Conservation (phyloP, 2,888 invertebrate species). For the Aleiodes testaceus region DNA sequence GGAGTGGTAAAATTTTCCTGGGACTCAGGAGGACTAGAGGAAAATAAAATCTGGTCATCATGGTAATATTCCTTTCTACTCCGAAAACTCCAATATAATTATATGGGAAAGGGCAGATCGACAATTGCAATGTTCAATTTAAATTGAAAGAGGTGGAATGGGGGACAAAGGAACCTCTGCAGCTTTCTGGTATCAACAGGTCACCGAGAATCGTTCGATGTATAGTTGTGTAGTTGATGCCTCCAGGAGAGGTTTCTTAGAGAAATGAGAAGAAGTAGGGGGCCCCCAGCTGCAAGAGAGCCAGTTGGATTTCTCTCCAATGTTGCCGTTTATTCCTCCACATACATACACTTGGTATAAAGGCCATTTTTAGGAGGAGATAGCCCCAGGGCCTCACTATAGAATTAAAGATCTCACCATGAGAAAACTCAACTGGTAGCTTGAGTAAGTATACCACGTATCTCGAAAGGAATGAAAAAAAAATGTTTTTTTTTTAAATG, state of each 20-base stretch:
- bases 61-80: too few relatives aligned
- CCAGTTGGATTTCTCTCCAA: conserved; percentile 25
- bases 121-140: too few relatives aligned
- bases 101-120: too few relatives aligned
- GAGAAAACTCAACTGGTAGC: too few relatives aligned
- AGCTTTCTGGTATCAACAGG: too few relatives aligned
- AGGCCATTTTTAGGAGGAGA: conserved; percentile 27
- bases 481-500: background rate
- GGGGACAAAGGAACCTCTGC: too few relatives aligned
- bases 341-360: conserved; percentile 1
- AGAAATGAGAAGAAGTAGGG: conserved; percentile 19
- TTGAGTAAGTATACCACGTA: background rate
- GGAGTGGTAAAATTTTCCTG: too few relatives aligned
- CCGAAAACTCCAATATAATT: too few relatives aligned
- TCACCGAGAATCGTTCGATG: background rate
- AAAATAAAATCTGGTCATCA: too few relatives aligned
- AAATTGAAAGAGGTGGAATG: too few relatives aligned
- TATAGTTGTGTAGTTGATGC: background rate
- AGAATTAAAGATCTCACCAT: too few relatives aligned
- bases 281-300: conserved; percentile 13
- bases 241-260: conserved; percentile 7
- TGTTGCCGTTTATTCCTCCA: conserved; percentile 13
- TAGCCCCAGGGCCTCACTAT: conserved; percentile 7
- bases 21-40: too few relatives aligned
- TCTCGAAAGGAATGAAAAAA: conserved; percentile 11